Conservation (phyloP, 1,140 invertebrate species). For the Linepithema humile region DNA sequence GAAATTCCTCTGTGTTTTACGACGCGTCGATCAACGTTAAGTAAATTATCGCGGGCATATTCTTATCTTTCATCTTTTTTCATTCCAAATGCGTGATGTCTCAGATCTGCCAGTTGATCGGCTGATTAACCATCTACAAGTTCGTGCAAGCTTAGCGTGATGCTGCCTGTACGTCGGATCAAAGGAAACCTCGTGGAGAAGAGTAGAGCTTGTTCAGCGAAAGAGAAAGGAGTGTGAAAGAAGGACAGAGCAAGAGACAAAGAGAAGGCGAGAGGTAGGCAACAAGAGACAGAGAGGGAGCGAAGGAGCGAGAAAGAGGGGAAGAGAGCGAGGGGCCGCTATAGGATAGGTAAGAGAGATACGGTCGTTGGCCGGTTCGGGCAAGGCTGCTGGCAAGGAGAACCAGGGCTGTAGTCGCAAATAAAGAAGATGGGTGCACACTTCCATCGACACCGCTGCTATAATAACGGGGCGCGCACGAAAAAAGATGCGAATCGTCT, state of each 20-base stretch:
- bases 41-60: background rate
- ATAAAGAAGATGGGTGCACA: constrained; percentile 66
- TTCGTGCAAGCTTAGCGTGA: constrained; percentile 61
- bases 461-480: constrained; percentile 64
- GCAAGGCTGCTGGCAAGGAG: constrained; percentile 77
- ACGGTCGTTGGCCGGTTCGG: constrained; percentile 75
- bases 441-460: constrained; percentile 60
- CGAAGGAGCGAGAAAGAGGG: background rate
- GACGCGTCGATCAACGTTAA: background rate
- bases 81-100: background rate
- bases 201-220: constrained; percentile 64
- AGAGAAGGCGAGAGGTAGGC: constrained; percentile 51
- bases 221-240: constrained; percentile 68
- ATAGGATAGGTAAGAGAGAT: constrained; percentile 68
- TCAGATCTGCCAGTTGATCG: background rate
- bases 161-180: constrained; percentile 63
- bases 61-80: background rate
- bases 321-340: constrained; percentile 23
- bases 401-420: constrained; percentile 72
- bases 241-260: constrained; percentile 33
- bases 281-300: constrained; percentile 34
- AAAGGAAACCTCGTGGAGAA: constrained; percentile 60
- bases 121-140: background rate
- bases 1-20: background rate
- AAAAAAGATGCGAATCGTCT: constrained; percentile 44